Percentiles rank a stretch among this genome's conserved stretches.
Conservation (phyloP, 1,140 invertebrate genomes). For the Eriocheir sinensis region DNA sequence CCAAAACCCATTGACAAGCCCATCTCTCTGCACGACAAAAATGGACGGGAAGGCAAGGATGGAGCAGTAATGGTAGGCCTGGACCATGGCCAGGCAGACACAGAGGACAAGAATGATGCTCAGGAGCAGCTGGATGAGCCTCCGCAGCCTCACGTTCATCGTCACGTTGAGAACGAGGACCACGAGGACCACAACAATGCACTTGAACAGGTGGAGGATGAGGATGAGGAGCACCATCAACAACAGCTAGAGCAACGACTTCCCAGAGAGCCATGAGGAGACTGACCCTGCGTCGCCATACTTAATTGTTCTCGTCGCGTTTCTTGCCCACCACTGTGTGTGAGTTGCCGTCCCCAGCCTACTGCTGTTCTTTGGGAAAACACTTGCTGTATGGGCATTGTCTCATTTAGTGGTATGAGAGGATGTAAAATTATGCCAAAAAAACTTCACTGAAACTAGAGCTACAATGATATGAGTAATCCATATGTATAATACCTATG, state of each 20-base stretch:
- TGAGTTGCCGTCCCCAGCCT: neutral
- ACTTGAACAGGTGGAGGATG: neutral
- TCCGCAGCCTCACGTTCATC: neutral
- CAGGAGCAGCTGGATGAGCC: neutral
- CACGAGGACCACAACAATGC: constrained; percentile 11
- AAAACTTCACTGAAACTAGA: neutral
- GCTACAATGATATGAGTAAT: no score
- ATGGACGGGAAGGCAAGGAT: neutral
- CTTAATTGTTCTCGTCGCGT: neutral
- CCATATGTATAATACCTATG: no score
- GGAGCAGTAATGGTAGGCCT: neutral
- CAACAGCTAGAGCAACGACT: no score
- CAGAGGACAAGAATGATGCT: constrained; percentile 14
- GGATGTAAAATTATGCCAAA: neutral
- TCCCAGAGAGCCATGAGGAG: neutral
- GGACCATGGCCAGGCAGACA: neutral
- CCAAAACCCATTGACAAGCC: neutral
- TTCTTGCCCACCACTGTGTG: neutral
- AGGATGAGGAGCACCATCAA: neutral
- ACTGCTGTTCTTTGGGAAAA: neutral
- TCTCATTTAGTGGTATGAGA: neutral
- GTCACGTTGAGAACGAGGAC: neutral
- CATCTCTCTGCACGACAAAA: neutral
- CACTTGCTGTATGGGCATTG: neutral
- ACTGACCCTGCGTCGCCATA: neutral